phyloP scores from a whole-genome alignment of 2,888 invertebrate genomes.

The Candidula unifasciata region DNA sequence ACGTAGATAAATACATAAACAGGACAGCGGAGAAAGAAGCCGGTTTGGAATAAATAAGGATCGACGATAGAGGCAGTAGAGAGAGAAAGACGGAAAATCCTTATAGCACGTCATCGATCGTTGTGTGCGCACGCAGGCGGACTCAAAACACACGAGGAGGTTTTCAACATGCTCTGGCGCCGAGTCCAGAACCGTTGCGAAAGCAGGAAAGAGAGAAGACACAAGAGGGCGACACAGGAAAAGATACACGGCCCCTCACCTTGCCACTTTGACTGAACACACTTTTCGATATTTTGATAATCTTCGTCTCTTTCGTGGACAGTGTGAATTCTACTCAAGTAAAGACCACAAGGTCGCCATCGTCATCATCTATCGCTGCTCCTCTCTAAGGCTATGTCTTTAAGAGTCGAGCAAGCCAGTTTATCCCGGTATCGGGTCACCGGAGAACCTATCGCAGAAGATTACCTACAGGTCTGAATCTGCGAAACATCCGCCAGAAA shows the following conservation, averaged over 20 bases:
- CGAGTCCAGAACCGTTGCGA: constrained; percentile 12
- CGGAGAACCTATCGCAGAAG: neutral
- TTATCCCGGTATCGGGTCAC: neutral
- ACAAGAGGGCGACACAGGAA: neutral
- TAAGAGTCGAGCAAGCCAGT: neutral
- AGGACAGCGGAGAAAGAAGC: neutral
- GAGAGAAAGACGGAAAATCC: neutral
- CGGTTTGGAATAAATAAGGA: neutral
- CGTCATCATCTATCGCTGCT: neutral
- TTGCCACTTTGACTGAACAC: constrained; percentile 31
- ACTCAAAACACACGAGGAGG: constrained; percentile 1
- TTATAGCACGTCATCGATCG: constrained; percentile 33
- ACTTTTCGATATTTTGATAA: constrained; percentile 26
- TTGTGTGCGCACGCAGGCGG: neutral
- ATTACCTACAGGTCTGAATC: constrained; percentile 16
- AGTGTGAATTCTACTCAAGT: neutral
- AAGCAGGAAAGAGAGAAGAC: constrained; percentile 25
- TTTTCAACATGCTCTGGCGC: constrained; percentile 12
- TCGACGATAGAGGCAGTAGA: neutral
- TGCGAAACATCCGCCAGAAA: neutral
- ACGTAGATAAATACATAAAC: neutral
- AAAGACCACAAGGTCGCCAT: neutral
- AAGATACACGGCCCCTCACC: constrained; percentile 37
- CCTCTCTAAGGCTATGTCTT: neutral
- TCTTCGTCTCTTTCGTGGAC: constrained; percentile 39